Base-by-base conservation (phyloP, 2,888 invertebrate genomes). In the Drosophila borborema region DNA sequence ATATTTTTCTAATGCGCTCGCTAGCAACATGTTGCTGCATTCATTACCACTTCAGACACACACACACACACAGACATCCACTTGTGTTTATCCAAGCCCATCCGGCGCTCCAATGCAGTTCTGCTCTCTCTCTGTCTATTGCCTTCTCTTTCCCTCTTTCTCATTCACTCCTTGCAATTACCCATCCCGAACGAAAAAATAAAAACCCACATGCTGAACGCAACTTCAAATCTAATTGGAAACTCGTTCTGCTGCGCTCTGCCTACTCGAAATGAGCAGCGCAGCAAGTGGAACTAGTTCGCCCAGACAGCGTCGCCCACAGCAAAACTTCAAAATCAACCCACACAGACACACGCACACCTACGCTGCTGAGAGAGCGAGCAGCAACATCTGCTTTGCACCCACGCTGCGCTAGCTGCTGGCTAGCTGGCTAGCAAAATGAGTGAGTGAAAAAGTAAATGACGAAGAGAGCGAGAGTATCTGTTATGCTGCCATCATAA, bases 151-250 rank as follows among this genome's bases (percentile, higher is more conserved):
- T 12, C 18, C 23, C 43, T 40, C 9, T 46, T 51, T 12, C 34
- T 46, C 10, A 36, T 40, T 16, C 60, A 40, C 60, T 40, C 55
- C 7, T 12, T 65, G 41, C 63, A 55, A 41, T 70, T 55, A 64
- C 61, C 71, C 69, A 86, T 78, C 78, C 75, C 62, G 64, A 66
- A 72, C 28, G 60, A 49, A 74, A 89, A 89, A 34, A 31, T 6
- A n/a, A 51, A 51, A 83, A 51, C 89, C 83, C 84, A 89, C 89
- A 84, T 86, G 78, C 64, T 63, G 74, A 71, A 70, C 70, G 36
- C 59, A 75, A 56, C 65, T 31, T 81, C 67, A 74, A 63, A 74
- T 82, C 80, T 72, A 81, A 89, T 89, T 89, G 89, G 79, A 79
- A 84, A 84, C 84, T 78, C 60, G 82, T 82, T 82, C 77, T 69